Percentiles rank a stretch among this genome's conserved stretches.
Evolutionary conservation across 2,888 invertebrate species (phyloP).

Genomic region (Dasypolia templi): DNA sequence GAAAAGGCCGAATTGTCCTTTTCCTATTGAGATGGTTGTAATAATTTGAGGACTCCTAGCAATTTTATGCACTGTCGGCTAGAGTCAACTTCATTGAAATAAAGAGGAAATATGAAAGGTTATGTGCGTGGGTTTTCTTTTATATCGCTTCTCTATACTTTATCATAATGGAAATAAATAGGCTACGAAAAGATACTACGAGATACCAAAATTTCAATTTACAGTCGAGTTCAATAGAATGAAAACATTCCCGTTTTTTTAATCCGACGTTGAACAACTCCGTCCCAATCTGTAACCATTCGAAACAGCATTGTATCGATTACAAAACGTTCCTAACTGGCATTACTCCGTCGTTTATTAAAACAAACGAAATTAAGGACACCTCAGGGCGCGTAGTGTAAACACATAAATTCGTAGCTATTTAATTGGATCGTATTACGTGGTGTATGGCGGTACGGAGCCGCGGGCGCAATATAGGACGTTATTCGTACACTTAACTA

Average conservation of each 20-base stretch:
- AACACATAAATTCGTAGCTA: constrained; percentile 81
- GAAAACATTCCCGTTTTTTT: constrained; percentile 34
- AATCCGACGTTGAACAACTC: constrained; percentile 37
- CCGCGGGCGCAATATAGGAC: constrained; percentile 82
- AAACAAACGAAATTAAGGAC: constrained; percentile 75
- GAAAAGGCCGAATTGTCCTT: constrained; percentile 80
- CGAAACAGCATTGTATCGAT: constrained; percentile 63
- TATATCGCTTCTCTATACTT: constrained; percentile 15
- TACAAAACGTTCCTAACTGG: constrained; percentile 63
- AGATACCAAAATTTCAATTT: constrained; percentile 10
- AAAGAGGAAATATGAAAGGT: constrained; percentile 63
- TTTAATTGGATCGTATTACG: constrained; percentile 86
- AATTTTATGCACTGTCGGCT: constrained; percentile 77
- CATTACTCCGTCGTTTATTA: constrained; percentile 71
- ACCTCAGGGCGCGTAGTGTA: constrained; percentile 75
- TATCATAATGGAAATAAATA: constrained; percentile 23
- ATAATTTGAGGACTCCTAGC: constrained; percentile 77
- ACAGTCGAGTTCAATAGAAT: constrained; percentile 37
- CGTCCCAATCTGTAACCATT: constrained; percentile 41
- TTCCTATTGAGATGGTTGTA: constrained; percentile 78
- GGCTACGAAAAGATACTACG: constrained; percentile 1
- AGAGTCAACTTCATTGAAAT: constrained; percentile 70
- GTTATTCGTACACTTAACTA: constrained; percentile 84
- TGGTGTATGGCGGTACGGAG: constrained; percentile 80
- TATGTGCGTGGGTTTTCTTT: constrained; percentile 46